Evolutionary conservation across 53 echinoderm and acorn worm species (phyloP), one percentile per base, ranked within the genome.

Genomic region (Luidia sarsii): DNA sequence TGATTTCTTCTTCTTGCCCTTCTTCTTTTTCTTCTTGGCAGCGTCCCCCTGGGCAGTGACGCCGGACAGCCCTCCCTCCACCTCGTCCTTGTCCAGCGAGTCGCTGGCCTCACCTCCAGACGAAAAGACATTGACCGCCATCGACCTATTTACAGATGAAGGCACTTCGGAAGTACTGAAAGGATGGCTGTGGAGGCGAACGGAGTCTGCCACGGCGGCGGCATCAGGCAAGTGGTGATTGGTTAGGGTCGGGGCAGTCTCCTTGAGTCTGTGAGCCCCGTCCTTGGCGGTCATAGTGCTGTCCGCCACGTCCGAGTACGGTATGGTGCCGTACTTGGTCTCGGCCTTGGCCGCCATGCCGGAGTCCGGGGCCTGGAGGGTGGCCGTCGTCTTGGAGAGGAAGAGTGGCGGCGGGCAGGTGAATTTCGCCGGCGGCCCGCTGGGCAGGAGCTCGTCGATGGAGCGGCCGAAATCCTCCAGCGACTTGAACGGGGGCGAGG

Each of bases 81-180:
- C 37, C 20, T 72, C 72, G 3, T 66, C 46, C 2, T 66, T 45
- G 41, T 41, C 41, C 45, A 65, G 21, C 21, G 18, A 39, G 33
- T 38, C 41, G 31, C 39, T 31, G 2, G 65, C 39, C 22, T 39
- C 41, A 2, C 48, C 71, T 34, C 19, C 48, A 22, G 35, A 53
- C 5, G 35, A 50, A 53, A 54, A 32, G 36, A 35, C 55, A 39
- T 72, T 25, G 21, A 31, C 11, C 21, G 71, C 34, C n/a, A n/a
- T n/a, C 18, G 20, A 35, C 35, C 33, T 71, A 71, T 71, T 72
- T 72, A 56, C 72, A 72, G 19, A 24, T 33, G 56, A 72, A 72
- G 72, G 72, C 72, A 72, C 72, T 72, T 72, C 72, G 38, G 72
- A 50, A 72, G 57, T 54, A 72, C 72, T 72, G 53, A 55, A 51